Base-by-base conservation (phyloP, 1,140 invertebrate genomes). In the Limonius californicus region DNA sequence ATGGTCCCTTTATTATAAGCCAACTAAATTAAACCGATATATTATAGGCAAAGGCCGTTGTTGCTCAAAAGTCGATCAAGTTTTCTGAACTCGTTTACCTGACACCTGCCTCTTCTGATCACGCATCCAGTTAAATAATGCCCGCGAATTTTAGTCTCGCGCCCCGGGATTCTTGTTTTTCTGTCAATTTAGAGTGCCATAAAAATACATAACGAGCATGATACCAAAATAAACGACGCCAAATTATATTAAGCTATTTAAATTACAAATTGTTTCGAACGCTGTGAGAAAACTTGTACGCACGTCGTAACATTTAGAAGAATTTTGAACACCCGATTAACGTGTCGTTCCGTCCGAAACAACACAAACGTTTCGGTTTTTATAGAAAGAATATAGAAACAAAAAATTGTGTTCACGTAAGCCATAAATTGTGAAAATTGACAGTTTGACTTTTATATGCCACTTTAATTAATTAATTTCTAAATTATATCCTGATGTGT, bases 121-220 rank as follows among this genome's bases (percentile, higher is more conserved):
- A 72, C 69, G 70, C 67, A 72, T 70, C 39, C 61, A 59, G 65
- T 63, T 69, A 61, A 66, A 65, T 65, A 66, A 63, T 61, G 61
- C 58, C 56, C 70, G 60, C 66, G 59, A 68, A 71, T 65, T 63
- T 63, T 66, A 62, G 64, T 54, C 54, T 50, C 59, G 21, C 68
- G 53, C 67, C 50, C 67, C 68, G 67, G 70, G 70, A 65, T 65
- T 65, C 70, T 69, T 69, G 70, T 72, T 72, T 69, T 69, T 66
- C 65, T 72, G 70, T 70, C 70, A 70, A 70, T 70, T 68, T 67
- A 61, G 68, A 65, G 68, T 70, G 68, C 68, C 60, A 67, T 69
- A 69, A 70, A 72, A 69, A 72, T 72, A 67, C 65, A 67, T 72
- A 70, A 70, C 65, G 58, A 57, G 47, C 59, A 39, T 65, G 61